Evolutionary conservation across 2,888 invertebrate genomes (phyloP).

Genomic region (Galerucella calmariensis): DNA sequence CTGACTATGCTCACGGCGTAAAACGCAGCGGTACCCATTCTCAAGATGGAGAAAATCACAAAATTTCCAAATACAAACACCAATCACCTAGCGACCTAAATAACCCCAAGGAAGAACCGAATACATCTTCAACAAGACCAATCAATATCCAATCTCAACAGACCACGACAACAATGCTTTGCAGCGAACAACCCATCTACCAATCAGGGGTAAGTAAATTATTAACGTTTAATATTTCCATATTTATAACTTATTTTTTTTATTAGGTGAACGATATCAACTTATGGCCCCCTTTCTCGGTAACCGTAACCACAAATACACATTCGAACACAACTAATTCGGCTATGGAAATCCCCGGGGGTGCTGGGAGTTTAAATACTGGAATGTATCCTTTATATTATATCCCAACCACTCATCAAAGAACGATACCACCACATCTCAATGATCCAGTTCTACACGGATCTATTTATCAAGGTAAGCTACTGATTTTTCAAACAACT

Average conservation of each 20-base stretch:
- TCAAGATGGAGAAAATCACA: constrained; percentile 71
- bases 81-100: constrained; percentile 45
- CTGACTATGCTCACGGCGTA: constrained; percentile 65
- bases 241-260: constrained; percentile 11
- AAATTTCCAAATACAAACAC: constrained; percentile 69
- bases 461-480: constrained; percentile 54
- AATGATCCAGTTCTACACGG: constrained; percentile 33
- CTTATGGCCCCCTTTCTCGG: constrained; percentile 72
- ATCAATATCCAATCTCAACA: constrained; percentile 34
- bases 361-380: constrained; percentile 60
- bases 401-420: constrained; percentile 65
- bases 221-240: background rate
- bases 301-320: constrained; percentile 63
- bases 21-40: constrained; percentile 74
- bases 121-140: constrained; percentile 33
- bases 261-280: constrained; percentile 65
- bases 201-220: constrained; percentile 50
- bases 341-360: constrained; percentile 48
- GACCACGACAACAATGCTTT: constrained; percentile 19
- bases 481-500: background rate
- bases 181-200: constrained; percentile 47
- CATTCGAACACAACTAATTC: constrained; percentile 56
- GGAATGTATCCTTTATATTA: constrained; percentile 71
- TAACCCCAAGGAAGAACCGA: constrained; percentile 43
- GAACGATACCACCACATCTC: constrained; percentile 37